These are phyloP conservation scores for Heterodera filipjevi DNA, from an alignment of 2,888 invertebrate genomes.

Conservation along the genomic window DNA sequence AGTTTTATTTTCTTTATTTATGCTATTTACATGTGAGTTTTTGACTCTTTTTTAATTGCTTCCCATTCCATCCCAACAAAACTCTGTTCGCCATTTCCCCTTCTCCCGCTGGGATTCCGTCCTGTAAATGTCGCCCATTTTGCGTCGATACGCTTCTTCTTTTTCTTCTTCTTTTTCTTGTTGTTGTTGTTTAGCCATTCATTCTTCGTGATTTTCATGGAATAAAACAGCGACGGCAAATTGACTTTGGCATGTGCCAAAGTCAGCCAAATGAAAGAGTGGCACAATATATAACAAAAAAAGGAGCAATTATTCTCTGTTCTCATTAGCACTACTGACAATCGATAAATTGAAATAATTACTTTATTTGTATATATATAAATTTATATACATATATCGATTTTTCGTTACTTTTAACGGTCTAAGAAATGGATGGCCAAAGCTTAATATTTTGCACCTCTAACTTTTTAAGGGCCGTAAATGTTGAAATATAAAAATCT, in stretches of 20 bases:
- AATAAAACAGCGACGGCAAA: neutral
- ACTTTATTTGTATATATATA: too few relatives aligned
- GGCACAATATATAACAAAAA: neutral
- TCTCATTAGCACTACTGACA: neutral
- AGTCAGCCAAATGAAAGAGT: neutral
- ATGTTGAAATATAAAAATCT: too few relatives aligned
- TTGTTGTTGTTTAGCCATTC: neutral
- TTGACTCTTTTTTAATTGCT: neutral
- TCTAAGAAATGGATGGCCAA: too few relatives aligned
- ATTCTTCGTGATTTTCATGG: constrained; percentile 1
- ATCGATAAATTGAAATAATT: neutral
- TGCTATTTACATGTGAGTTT: too few relatives aligned
- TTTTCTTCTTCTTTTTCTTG: too few relatives aligned
- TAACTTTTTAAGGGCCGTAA: too few relatives aligned
- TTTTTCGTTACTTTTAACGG: too few relatives aligned
- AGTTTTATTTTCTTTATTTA: neutral
- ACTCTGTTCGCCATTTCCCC: neutral
- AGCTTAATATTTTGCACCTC: too few relatives aligned
- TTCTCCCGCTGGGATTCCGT: neutral
- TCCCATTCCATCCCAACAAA: neutral
- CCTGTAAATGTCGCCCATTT: neutral
- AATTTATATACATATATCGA: too few relatives aligned
- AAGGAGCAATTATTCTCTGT: neutral
- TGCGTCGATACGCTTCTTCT: neutral
- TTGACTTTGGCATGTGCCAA: neutral